A percentile compares a stretch with the other conserved stretches of the same genome.
These are phyloP conservation scores for Bolinopsis microptera DNA, from an alignment of 37 sponge, comb jelly and placozoan species.

Conservation along the genomic window DNA sequence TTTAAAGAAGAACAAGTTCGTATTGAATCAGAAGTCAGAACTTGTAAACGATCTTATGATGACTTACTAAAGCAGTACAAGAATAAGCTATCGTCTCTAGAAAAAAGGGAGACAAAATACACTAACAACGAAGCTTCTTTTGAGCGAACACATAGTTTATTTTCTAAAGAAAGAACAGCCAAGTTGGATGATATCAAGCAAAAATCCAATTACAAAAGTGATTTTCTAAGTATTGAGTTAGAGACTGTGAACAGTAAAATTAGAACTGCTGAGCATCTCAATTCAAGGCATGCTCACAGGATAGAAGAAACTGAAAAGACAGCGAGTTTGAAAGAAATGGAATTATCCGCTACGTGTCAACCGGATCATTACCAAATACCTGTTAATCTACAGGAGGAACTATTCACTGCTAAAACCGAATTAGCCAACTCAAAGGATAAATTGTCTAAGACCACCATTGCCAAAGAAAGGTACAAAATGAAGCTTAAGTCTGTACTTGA, in stretches of 20 bases:
- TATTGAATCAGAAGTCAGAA: background rate
- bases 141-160: background rate
- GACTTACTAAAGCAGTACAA: constrained; percentile 17
- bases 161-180: background rate
- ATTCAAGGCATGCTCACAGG: background rate
- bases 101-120: background rate
- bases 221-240: constrained; percentile 17
- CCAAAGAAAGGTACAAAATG: constrained; percentile 41
- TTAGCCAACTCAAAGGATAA: background rate
- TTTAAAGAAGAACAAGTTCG: background rate
- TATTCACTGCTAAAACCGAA: background rate
- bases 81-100: background rate
- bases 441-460: background rate
- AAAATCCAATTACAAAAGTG: background rate
- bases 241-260: background rate
- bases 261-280: background rate
- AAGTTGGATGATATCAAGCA: constrained; percentile 41
- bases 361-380: background rate
- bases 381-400: background rate
- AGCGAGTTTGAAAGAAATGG: background rate
- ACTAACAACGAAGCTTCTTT: background rate
- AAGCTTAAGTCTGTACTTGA: constrained; percentile 5
- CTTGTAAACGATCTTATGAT: background rate
- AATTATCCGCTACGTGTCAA: background rate
- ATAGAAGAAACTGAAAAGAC: background rate